A percentile compares a stretch with the other conserved stretches of the same genome.
Conservation (phyloP, 2,797 vertebrate genomes). For the Clarias laeviceps region DNA sequence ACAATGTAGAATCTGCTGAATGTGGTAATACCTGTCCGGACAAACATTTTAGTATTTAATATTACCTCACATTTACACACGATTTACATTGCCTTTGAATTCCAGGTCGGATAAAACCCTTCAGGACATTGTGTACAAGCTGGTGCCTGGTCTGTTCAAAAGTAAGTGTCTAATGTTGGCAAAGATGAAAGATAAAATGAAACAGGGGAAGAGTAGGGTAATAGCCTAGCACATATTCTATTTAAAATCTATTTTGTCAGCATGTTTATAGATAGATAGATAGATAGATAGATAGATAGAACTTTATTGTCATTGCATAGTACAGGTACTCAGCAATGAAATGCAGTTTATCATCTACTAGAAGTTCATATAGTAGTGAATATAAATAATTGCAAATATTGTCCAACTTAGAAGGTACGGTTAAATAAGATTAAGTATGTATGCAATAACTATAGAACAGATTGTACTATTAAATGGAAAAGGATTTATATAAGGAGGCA, state of each 20-base stretch:
- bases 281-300: too few species aligned
- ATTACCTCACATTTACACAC: background rate
- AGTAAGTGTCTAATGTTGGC: conserved; percentile 73
- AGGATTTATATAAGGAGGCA: too few species aligned
- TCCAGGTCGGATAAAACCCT: conserved; percentile 97
- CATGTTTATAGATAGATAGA: background rate
- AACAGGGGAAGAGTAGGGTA: background rate
- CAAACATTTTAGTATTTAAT: background rate
- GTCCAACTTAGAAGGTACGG: too few species aligned
- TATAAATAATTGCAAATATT: too few species aligned
- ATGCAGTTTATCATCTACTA: too few species aligned
- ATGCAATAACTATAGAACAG: too few species aligned
- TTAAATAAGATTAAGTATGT: too few species aligned
- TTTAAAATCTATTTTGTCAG: background rate
- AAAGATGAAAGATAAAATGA: background rate
- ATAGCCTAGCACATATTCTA: background rate
- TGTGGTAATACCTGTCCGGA: background rate
- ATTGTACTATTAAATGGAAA: too few species aligned
- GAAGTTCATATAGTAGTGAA: too few species aligned
- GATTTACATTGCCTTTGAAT: background rate
- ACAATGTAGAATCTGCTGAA: background rate
- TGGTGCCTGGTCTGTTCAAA: conserved; percentile 98
- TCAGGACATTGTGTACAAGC: conserved; percentile 98
- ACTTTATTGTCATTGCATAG: too few species aligned
- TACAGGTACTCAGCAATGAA: too few species aligned